Conservation (phyloP, 2,888 invertebrate genomes). For the Epicampocera succincta region DNA sequence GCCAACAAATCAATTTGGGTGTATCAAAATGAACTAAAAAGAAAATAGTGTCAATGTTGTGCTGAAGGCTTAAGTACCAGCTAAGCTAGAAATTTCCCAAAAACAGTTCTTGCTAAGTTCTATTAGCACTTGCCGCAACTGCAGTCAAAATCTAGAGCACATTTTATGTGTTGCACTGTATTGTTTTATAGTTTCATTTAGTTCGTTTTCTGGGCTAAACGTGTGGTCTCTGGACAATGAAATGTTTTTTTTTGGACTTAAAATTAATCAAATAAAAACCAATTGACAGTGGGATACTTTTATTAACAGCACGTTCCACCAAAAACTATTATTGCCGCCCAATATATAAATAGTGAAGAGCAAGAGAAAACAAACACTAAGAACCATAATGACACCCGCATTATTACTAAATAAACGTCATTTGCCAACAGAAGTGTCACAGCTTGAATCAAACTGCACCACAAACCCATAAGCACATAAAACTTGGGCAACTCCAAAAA, state of each 20-base stretch:
- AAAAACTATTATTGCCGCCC: conserved; percentile 12
- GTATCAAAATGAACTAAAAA: too few relatives aligned
- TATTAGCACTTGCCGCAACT: too few relatives aligned
- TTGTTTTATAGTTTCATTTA: too few relatives aligned
- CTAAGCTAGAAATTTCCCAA: too few relatives aligned
- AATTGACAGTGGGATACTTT: conserved; percentile 32
- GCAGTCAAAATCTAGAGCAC: too few relatives aligned
- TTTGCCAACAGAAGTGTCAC: conserved; percentile 45
- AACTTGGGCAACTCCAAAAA: conserved; percentile 7
- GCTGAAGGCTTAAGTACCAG: too few relatives aligned
- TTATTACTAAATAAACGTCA: conserved; percentile 59
- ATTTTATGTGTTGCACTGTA: too few relatives aligned
- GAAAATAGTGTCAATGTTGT: too few relatives aligned
- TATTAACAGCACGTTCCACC: conserved; percentile 67
- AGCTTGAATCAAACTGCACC: conserved; percentile 57
- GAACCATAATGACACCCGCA: conserved; percentile 66
- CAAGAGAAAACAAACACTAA: conserved; percentile 15
- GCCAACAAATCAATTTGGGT: too few relatives aligned
- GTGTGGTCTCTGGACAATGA: conserved; percentile 6
- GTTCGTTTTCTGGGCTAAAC: not conserved
- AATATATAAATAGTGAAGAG: conserved; percentile 44
- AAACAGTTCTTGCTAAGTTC: too few relatives aligned
- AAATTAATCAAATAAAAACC: conserved; percentile 22
- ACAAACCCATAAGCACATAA: conserved; percentile 4
- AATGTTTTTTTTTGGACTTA: not conserved